phyloP scores from a whole-genome alignment of 2,113 vertebrate species.

The Butorides virescens region DNA sequence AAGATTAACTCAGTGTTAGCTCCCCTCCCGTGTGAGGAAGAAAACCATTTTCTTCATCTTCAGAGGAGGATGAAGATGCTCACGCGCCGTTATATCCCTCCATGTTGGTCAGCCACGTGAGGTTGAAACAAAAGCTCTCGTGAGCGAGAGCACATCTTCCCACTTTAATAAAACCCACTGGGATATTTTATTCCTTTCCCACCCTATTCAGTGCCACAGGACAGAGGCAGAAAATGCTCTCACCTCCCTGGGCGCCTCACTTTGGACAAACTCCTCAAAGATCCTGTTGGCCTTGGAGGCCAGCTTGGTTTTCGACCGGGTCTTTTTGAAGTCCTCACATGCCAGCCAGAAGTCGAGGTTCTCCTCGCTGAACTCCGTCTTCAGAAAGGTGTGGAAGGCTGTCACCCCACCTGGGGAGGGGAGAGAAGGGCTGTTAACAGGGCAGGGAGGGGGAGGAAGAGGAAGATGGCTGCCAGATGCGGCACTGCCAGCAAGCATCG shows the following conservation, averaged over 20 bases:
- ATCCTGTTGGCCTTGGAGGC: conserved; percentile 86
- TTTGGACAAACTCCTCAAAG: conserved; percentile 90
- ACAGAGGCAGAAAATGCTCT: not conserved
- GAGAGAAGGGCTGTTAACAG: not conserved
- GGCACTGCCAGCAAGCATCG: not conserved
- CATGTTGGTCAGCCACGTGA: fast-evolving
- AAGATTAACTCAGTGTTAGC: not conserved
- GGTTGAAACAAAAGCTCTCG: not conserved
- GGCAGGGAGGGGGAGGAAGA: not conserved
- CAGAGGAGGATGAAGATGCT: not conserved
- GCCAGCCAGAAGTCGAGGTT: conserved; percentile 97
- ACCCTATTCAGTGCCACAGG: not conserved
- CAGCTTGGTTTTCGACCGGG: conserved; percentile 78
- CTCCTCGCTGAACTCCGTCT: conserved; percentile 95
- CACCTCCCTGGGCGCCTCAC: conserved; percentile 90
- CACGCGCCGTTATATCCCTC: not conserved
- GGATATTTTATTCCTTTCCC: not conserved
- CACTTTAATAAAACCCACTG: not conserved
- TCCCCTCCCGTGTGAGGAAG: not conserved
- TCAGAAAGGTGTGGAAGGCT: conserved; percentile 89
- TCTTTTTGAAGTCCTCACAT: conserved; percentile 91
- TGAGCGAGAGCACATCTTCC: not conserved
- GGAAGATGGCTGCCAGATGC: not conserved
- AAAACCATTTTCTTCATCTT: not conserved
- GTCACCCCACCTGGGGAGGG: conserved; percentile 82